Conservation (phyloP, 2,888 invertebrate species). For the Rapana venosa region DNA sequence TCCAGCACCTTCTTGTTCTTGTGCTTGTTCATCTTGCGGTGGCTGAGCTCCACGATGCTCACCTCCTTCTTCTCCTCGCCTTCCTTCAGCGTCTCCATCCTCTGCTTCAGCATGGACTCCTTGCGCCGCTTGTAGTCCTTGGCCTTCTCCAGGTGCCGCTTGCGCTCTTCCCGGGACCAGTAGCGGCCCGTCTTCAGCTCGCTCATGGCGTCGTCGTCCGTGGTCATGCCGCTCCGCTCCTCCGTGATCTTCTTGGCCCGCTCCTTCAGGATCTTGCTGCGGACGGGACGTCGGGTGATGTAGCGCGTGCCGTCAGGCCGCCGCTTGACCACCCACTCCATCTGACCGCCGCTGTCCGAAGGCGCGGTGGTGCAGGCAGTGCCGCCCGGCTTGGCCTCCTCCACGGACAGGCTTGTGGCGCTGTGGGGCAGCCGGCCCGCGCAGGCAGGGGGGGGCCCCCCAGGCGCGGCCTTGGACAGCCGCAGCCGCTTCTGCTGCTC, state of each 20-base stretch:
- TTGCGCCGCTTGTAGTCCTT: slow-evolving; percentile 82
- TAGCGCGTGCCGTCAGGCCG: slow-evolving; percentile 88
- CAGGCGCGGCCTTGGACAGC: slow-evolving; percentile 36
- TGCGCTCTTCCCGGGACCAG: slow-evolving; percentile 88
- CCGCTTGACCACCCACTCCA: slow-evolving; percentile 87
- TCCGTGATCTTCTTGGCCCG: slow-evolving; percentile 84
- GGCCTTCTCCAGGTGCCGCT: slow-evolving; percentile 86
- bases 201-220: slow-evolving; percentile 88
- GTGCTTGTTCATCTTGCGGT: slow-evolving; percentile 83
- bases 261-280: slow-evolving; percentile 84
- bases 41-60: slow-evolving; percentile 79
- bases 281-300: slow-evolving; percentile 85
- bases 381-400: slow-evolving; percentile 44
- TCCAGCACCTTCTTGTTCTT: slow-evolving; percentile 80
- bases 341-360: slow-evolving; percentile 70
- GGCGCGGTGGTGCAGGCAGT: slow-evolving; percentile 52
- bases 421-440: slow-evolving; percentile 41
- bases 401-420: slow-evolving; percentile 35
- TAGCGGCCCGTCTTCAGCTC: slow-evolving; percentile 87
- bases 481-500: slow-evolving; percentile 62
- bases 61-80: slow-evolving; percentile 76
- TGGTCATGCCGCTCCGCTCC: slow-evolving; percentile 85
- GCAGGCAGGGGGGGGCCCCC: slow-evolving; percentile 9
- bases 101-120: slow-evolving; percentile 70
- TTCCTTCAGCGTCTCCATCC: slow-evolving; percentile 78